Base-by-base conservation (phyloP, 1,140 invertebrate genomes). In the Camponotus floridanus region DNA sequence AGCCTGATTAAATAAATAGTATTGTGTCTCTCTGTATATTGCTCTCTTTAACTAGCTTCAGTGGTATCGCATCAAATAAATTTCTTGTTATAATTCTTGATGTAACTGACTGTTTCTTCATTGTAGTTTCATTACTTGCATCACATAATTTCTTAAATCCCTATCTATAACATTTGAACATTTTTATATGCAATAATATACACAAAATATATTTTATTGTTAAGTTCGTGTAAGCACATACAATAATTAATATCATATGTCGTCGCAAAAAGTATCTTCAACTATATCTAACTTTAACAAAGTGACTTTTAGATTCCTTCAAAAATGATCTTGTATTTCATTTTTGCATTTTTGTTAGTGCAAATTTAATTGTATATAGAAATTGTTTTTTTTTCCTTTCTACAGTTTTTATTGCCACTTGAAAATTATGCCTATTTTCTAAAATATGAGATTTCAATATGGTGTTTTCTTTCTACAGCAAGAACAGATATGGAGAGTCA, bases 1-100 rank as follows among this genome's bases (percentile, higher is more conserved):
- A 90, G 92, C 91, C 92, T 93, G 94, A 95, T 95, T 94, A 95
- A 95, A 95, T 95, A 95, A 95, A 94, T 95, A 94, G 94, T 94
- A 95, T 94, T 94, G 93, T 94, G 51, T 81, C 65, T 39, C 91
- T 92, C 71, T 36, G 51, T 59, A 11, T 59, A 21, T 74, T 89
- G 91, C 89, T 91, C 91, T 86, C 89, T 51, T 51, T 84, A 88
- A 92, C 26, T 78, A 67, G 33, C 65, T 87, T 79, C 48, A 89
- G 76, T 76, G 57, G 83, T 74, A 70, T 79, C 15, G 45, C 21
- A 36, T 18, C 15, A 3, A 15, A 73, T 80, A 79, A 64, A 81
- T 79, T 55, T 57, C 4, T 79, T 26, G 26, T 26, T 26, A 26
- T 26, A 26, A 26, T 26, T 61, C 81, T 55, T n/a, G 11, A 42